Conservation (phyloP, 1,140 invertebrate species). For the Aphis gossypii region DNA sequence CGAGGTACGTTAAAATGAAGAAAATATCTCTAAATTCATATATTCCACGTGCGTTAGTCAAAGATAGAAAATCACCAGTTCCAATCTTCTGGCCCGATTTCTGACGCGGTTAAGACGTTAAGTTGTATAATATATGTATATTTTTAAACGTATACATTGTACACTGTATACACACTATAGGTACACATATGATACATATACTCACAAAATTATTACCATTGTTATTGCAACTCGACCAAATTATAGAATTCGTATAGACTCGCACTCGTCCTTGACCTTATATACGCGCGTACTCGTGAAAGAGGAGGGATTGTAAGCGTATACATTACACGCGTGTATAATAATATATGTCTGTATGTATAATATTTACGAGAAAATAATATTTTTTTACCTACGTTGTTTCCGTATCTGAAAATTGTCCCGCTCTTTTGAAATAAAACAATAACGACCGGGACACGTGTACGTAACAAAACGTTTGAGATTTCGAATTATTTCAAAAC, state of each 20-base stretch:
- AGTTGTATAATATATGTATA: background rate
- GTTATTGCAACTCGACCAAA: conserved; percentile 25
- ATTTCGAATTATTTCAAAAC: background rate
- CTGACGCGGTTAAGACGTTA: too few relatives aligned
- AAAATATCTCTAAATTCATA: too few relatives aligned
- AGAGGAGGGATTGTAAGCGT: background rate
- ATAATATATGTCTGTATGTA: background rate
- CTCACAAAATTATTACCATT: background rate
- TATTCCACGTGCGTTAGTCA: too few relatives aligned
- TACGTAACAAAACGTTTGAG: background rate
- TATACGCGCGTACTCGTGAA: background rate
- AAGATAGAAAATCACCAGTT: too few relatives aligned
- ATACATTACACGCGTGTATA: background rate
- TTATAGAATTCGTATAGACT: background rate
- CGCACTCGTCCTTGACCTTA: conserved; percentile 43
- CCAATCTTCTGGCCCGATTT: background rate
- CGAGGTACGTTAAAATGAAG: too few relatives aligned
- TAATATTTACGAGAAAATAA: conserved; percentile 5
- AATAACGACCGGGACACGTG: background rate
- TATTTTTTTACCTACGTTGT: background rate
- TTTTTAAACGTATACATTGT: background rate
- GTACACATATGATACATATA: background rate
- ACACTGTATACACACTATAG: background rate
- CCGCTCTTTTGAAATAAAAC: background rate
- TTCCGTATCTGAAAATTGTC: background rate